These are phyloP conservation scores for Chymomyza amoena DNA, from an alignment of 2,888 invertebrate species.

Conservation along the genomic window DNA sequence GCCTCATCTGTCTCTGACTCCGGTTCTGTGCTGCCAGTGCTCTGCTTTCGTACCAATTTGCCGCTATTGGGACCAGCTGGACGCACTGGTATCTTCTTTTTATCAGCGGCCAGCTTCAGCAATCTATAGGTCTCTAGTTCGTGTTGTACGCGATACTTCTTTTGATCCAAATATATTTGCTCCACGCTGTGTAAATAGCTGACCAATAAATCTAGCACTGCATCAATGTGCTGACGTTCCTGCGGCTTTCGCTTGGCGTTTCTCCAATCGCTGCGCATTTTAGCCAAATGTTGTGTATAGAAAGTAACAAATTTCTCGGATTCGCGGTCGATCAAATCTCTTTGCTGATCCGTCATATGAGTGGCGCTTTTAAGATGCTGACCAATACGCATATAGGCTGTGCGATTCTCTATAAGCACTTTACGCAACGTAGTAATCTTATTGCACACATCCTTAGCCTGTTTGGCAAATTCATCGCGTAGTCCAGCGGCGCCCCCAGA, in stretches of 20 bases:
- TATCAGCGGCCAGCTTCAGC: slow-evolving; percentile 83
- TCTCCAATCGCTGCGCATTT: slow-evolving; percentile 85
- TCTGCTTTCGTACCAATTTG: slow-evolving; percentile 29
- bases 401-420: slow-evolving; percentile 89
- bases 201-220: slow-evolving; percentile 87
- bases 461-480: slow-evolving; percentile 83
- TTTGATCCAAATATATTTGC: slow-evolving; percentile 92
- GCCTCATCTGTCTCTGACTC: slow-evolving; percentile 9
- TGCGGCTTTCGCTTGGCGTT: slow-evolving; percentile 82
- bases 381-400: slow-evolving; percentile 91
- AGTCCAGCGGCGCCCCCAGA: slow-evolving; percentile 69
- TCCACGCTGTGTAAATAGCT: slow-evolving; percentile 91
- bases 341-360: slow-evolving; percentile 89
- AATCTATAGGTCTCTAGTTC: slow-evolving; percentile 90
- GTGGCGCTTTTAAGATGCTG: slow-evolving; percentile 85
- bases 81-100: slow-evolving; percentile 73
- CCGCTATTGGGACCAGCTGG: slow-evolving; percentile 62
- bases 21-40: slow-evolving; percentile 49
- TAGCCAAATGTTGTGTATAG: slow-evolving; percentile 87
- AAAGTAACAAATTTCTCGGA: slow-evolving; percentile 91
- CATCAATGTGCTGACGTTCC: slow-evolving; percentile 87
- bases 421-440: slow-evolving; percentile 89
- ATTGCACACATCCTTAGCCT: slow-evolving; percentile 87
- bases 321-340: slow-evolving; percentile 91
- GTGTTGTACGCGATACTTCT: slow-evolving; percentile 91